These are phyloP conservation scores for Rhodophaea formosa DNA, from an alignment of 2,888 invertebrate species.

Conservation along the genomic window DNA sequence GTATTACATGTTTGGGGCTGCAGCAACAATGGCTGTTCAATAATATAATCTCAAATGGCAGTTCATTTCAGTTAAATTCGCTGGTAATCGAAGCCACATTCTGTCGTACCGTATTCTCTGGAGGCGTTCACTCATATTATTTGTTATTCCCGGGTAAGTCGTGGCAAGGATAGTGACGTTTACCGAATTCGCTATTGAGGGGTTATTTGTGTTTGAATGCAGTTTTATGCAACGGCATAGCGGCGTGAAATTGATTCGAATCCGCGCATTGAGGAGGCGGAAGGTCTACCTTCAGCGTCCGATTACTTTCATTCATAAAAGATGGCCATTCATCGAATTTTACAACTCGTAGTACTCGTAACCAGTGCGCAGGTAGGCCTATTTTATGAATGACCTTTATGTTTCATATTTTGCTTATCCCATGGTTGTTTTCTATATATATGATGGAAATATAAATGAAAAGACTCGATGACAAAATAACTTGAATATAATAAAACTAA, in stretches of 20 bases:
- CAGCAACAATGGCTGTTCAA: conserved; percentile 48
- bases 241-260: conserved; percentile 72
- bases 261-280: conserved; percentile 54
- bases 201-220: conserved; percentile 55
- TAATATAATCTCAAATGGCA: conserved; percentile 56
- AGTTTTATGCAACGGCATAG: conserved; percentile 74
- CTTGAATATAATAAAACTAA: too few species aligned
- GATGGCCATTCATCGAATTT: conserved; percentile 58
- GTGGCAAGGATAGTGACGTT: conserved; percentile 39
- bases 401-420: conserved; percentile 32
- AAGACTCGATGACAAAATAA: too few species aligned
- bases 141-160: conserved; percentile 59
- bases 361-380: conserved; percentile 54
- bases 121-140: conserved; percentile 71
- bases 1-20: conserved; percentile 50
- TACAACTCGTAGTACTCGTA: conserved; percentile 62
- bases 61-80: conserved; percentile 60
- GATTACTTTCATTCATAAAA: conserved; percentile 55
- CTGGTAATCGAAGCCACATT: conserved; percentile 41
- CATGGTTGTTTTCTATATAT: conserved; percentile 8
- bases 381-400: conserved; percentile 53
- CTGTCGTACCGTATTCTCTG: conserved; percentile 52
- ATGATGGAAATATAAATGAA: too few species aligned
- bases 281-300: conserved; percentile 50
- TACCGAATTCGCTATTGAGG: conserved; percentile 42